Conservation (phyloP, 1,140 invertebrate genomes). For the Bactericera cockerelli region DNA sequence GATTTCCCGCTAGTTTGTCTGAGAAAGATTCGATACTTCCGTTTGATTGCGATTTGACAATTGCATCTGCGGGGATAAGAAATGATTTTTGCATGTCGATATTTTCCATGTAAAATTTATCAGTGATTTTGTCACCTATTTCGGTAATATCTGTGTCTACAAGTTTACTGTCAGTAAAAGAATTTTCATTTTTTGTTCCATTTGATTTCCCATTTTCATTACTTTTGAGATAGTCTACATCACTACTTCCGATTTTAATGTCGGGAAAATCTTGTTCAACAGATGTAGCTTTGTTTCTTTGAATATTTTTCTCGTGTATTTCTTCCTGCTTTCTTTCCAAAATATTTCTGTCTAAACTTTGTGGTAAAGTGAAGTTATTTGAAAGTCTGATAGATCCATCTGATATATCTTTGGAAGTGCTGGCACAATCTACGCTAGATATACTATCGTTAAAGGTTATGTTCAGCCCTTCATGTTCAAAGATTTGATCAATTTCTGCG, state of each 20-base stretch:
- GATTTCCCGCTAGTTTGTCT: not conserved
- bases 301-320: not conserved
- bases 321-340: not conserved
- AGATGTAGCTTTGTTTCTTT: too few species aligned
- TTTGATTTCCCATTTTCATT: too few species aligned
- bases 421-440: not conserved
- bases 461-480: not conserved
- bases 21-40: too few species aligned
- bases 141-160: too few species aligned
- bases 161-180: too few species aligned
- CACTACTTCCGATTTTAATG: too few species aligned
- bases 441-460: not conserved
- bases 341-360: not conserved
- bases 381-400: not conserved
- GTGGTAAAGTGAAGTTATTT: not conserved
- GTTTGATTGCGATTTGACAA: too few species aligned
- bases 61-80: too few species aligned
- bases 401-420: not conserved
- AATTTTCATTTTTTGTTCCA: too few species aligned
- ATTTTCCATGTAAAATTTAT: not conserved
- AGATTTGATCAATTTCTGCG: not conserved
- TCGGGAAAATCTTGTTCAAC: too few species aligned
- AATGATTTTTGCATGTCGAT: constrained; percentile 1
- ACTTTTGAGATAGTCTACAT: too few species aligned
- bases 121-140: too few species aligned